phyloP scores from a whole-genome alignment of 2,888 invertebrate genomes.

The Helleia helle region DNA sequence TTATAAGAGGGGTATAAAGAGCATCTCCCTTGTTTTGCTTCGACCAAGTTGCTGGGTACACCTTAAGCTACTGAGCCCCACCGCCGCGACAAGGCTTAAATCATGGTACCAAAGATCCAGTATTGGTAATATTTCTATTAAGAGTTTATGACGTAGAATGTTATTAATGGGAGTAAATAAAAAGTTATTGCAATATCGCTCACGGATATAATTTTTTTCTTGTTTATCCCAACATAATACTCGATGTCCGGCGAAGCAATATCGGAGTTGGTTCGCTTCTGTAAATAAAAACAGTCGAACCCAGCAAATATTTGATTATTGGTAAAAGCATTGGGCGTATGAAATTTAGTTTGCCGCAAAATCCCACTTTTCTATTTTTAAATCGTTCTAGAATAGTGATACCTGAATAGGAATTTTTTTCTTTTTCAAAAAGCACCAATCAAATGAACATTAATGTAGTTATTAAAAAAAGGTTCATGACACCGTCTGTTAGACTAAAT shows the following conservation, averaged over 20 bases:
- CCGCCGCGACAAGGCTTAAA: too few species aligned
- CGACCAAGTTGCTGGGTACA: too few species aligned
- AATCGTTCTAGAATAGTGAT: constrained; percentile 4
- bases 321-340: constrained; percentile 15
- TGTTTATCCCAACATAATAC: constrained; percentile 14
- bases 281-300: constrained; percentile 24
- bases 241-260: constrained; percentile 18
- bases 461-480: too few species aligned
- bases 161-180: not conserved
- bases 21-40: too few species aligned
- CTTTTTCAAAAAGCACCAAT: too few species aligned
- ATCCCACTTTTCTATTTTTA: constrained; percentile 1
- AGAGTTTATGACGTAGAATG: not conserved
- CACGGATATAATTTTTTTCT: constrained; percentile 3
- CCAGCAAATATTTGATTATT: constrained; percentile 23
- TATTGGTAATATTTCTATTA: too few species aligned
- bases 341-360: not conserved
- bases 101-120: too few species aligned
- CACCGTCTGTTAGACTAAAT: too few species aligned
- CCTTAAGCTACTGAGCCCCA: too few species aligned
- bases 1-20: too few species aligned
- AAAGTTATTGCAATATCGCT: not conserved
- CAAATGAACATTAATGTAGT: too few species aligned
- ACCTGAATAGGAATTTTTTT: too few species aligned
- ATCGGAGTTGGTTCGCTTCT: constrained; percentile 27